A percentile compares a stretch with the other conserved stretches of the same genome.
These are phyloP conservation scores for Ostrea edulis DNA, from an alignment of 1,140 invertebrate genomes.

Conservation along the genomic window DNA sequence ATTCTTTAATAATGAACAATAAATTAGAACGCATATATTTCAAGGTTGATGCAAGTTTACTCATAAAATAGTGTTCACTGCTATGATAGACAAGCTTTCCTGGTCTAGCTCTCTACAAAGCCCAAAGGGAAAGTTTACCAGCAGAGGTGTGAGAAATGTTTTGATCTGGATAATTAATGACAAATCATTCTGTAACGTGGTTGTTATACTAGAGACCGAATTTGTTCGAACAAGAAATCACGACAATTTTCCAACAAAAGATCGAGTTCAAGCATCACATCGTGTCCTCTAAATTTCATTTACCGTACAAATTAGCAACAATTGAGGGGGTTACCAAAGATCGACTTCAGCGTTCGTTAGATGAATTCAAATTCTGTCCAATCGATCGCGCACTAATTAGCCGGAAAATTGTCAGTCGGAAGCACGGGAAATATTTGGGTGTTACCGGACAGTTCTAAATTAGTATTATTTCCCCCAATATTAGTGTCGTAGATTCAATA, in stretches of 20 bases:
- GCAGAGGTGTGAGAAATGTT: conserved; percentile 17
- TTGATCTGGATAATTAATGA: conserved; percentile 42
- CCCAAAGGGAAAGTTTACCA: not conserved
- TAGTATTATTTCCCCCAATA: conserved; percentile 47
- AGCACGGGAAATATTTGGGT: conserved; percentile 56
- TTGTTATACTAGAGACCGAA: conserved; percentile 45
- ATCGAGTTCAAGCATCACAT: conserved; percentile 30
- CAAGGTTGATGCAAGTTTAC: too few species aligned
- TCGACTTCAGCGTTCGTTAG: conserved; percentile 52
- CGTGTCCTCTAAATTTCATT: conserved; percentile 54
- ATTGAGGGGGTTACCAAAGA: conserved; percentile 63
- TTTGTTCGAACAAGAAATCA: conserved; percentile 42
- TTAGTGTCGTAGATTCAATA: conserved; percentile 17
- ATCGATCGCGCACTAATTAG: conserved; percentile 58
- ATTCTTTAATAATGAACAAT: too few species aligned
- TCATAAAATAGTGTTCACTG: too few species aligned
- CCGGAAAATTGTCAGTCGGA: conserved; percentile 52
- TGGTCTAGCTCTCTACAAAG: too few species aligned
- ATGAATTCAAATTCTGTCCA: conserved; percentile 53
- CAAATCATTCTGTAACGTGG: conserved; percentile 7
- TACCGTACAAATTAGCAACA: conserved; percentile 67
- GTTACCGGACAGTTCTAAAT: conserved; percentile 58
- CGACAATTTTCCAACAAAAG: conserved; percentile 47
- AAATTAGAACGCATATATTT: too few species aligned
- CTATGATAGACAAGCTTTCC: too few species aligned